A percentile compares a stretch with the other conserved stretches of the same genome.
phyloP scores from a whole-genome alignment of 2,113 vertebrate genomes.

The Tautogolabrus adspersus region DNA sequence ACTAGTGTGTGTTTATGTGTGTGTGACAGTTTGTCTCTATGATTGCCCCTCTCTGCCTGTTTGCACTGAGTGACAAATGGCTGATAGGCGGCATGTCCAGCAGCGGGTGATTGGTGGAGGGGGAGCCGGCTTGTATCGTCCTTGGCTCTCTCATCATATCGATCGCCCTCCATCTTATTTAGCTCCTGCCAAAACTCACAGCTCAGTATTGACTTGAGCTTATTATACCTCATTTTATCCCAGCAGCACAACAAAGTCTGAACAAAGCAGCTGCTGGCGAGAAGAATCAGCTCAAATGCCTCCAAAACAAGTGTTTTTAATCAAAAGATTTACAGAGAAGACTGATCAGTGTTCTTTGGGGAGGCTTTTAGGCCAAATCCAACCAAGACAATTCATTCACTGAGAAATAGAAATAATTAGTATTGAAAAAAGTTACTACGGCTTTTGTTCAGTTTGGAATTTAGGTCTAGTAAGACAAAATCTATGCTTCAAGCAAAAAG shows the following conservation, averaged over 20 bases:
- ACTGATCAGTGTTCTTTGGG: constrained; percentile 14
- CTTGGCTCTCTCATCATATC: constrained; percentile 65
- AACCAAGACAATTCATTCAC: background rate
- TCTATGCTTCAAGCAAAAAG: too few relatives aligned
- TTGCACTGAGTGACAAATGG: constrained; percentile 57
- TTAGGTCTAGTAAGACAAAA: background rate
- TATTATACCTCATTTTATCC: constrained; percentile 58
- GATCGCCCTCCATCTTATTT: constrained; percentile 76
- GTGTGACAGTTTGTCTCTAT: constrained; percentile 15
- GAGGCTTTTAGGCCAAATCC: background rate
- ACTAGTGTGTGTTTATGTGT: background rate
- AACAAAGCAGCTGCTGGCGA: constrained; percentile 43
- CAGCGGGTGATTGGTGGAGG: constrained; percentile 48
- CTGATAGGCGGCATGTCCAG: constrained; percentile 53
- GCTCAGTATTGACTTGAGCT: constrained; percentile 70
- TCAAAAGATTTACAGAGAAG: constrained; percentile 17
- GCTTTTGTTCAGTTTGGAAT: background rate
- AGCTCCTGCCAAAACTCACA: constrained; percentile 77
- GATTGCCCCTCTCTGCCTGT: constrained; percentile 24
- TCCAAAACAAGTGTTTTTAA: constrained; percentile 44
- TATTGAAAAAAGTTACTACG: background rate
- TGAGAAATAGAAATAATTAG: background rate
- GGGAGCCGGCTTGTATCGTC: constrained; percentile 32
- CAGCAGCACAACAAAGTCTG: constrained; percentile 45
- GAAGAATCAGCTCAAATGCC: constrained; percentile 19